Evolutionary conservation across 2,888 invertebrate genomes (phyloP).

Genomic region (Sinotaia quadrata): DNA sequence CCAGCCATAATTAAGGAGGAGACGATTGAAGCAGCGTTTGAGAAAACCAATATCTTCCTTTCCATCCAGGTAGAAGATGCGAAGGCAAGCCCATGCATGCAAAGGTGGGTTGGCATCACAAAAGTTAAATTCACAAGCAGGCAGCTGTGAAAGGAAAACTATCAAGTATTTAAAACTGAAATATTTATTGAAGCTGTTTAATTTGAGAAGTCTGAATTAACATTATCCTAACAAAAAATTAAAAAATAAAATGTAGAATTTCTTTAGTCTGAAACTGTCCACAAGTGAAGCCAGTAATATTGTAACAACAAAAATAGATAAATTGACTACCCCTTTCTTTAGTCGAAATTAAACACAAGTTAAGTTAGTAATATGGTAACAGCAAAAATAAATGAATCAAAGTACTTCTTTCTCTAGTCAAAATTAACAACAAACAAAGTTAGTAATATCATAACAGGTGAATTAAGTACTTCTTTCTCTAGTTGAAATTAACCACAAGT

Average conservation of each 20-base stretch:
- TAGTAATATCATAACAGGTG: too few species aligned
- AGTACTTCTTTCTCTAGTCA: too few species aligned
- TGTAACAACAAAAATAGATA: too few species aligned
- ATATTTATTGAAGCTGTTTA: too few species aligned
- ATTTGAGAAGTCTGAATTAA: neutral
- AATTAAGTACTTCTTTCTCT: too few species aligned
- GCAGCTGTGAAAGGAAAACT: constrained; percentile 46
- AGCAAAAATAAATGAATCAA: too few species aligned
- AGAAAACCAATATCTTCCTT: constrained; percentile 51
- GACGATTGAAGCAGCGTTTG: constrained; percentile 58
- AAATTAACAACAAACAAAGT: too few species aligned
- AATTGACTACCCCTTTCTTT: too few species aligned
- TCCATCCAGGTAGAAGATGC: constrained; percentile 42
- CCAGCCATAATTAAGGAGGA: constrained; percentile 67
- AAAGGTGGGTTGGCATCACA: constrained; percentile 69
- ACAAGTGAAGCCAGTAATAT: neutral
- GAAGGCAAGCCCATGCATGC: constrained; percentile 66
- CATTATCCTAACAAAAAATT: neutral
- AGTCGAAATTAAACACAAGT: too few species aligned
- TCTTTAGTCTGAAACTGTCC: neutral
- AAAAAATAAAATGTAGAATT: neutral
- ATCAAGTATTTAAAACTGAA: neutral
- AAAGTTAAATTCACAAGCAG: constrained; percentile 70
- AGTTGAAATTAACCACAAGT: too few species aligned
- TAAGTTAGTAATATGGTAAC: too few species aligned